Evolutionary conservation across 2,888 invertebrate genomes (phyloP), one percentile per base, ranked within the genome.

Genomic region (Poecilobothrus nobilitatus): DNA sequence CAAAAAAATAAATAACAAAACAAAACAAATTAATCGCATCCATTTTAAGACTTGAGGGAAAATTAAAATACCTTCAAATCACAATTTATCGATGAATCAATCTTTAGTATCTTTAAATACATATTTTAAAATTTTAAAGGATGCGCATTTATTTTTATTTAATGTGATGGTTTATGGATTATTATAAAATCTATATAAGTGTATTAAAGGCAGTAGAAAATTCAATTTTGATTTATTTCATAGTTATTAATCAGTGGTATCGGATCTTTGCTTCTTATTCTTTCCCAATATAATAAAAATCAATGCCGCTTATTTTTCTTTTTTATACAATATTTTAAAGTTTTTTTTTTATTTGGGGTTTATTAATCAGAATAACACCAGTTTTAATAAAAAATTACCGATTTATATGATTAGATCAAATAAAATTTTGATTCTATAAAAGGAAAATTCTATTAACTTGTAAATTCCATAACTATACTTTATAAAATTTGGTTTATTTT

Each of bases 21-120:
- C 15, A 41, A 41, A 41, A 53, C n/a, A 12, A 6, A 53, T 18
- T 12, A 53, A 53, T 15, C 53, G 6, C 15, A 53, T 18, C 9
- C 9, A 53, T 53, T 53, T 53, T 18, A 53, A 53, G 15, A 53
- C 53, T 12, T 12, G n/a, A 53, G 53, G 53, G 53, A 53, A 53
- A 53, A 18, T 2, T 18, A 12, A 15, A 53, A 53, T 10, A 37
- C 37, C 9, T 37, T 37, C 37, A 53, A 53, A 53, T 53, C 53
- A 53, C 12, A 53, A 53, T 53, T 53, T 53, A 53, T 53, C 53
- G n/a, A 53, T 53, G 53, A 53, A 53, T 53, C 53, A 53, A 53
- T 53, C 53, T 41, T 41, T 8, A 41, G 9, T 9, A 41, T 41
- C 12, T 41, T 41, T 12, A 12, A 41, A n/a, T n/a, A n/a, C 7